Base-by-base conservation (phyloP, 1,140 invertebrate genomes). In the silkworm (Bombyx mori) region DNA sequence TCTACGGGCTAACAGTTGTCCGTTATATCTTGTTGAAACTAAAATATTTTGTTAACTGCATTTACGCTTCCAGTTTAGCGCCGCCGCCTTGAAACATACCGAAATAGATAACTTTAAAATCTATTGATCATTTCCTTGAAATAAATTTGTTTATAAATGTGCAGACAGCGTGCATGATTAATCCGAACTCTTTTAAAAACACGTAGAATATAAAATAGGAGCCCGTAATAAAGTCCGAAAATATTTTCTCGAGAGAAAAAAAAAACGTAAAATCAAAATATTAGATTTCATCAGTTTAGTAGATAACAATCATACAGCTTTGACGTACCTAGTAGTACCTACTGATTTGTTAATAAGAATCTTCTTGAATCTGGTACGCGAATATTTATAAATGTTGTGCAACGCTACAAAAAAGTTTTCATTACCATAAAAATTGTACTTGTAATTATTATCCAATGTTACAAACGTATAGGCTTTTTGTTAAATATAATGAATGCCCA, bases 401-500 rank as follows among this genome's bases (percentile, higher is more conserved):
- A 69, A 69, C 46, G 42, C 7, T 35, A 57, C 51, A 56, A 61
- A 56, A 51, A 57, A 66, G 46, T 51, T 56, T 56, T 52, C 58
- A 64, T 62, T 57, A 22, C 61, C 60, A 66, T 63, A 73, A 47
- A 69, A 69, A 69, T 67, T 52, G 50, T 64, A 62, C 57, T 69
- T 52, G 61, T 71, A 75, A 72, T 81, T 81, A 35, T 35, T 35
- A 79, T 66, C 61, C 75, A 79, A 76, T 60, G 57, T 54, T 71
- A 69, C 70, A 65, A 63, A 66, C 66, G 71, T 73, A 72, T 72
- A 76, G 63, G 68, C 72, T 79, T 81, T 18, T 81, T 77, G 78
- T 81, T 73, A 72, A 18, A 73, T 71, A 72, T 77, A 69, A 75
- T 73, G 75, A 82, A 73, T 68, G 68, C 62, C 77, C 69, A 79